Conservation (phyloP, 1,140 invertebrate species). For the Heliothis virescens region DNA sequence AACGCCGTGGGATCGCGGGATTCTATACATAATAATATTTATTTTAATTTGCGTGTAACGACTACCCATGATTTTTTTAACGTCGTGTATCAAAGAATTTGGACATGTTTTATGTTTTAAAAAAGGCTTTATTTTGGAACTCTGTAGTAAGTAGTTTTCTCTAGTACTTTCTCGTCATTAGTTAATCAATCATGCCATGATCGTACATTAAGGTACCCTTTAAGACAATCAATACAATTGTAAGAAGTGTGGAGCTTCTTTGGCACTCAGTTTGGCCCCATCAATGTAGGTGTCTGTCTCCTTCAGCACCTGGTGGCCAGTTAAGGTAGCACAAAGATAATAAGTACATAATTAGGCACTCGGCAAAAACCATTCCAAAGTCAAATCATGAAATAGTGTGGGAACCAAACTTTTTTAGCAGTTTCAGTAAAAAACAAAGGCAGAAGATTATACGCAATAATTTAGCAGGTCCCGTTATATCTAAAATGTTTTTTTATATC, state of each 20-base stretch:
- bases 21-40: slow-evolving; percentile 51
- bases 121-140: neutral
- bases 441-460: slow-evolving; percentile 73
- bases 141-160: no score
- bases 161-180: no score
- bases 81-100: neutral
- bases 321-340: slow-evolving; percentile 43
- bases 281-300: neutral
- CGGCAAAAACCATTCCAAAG: slow-evolving; percentile 32
- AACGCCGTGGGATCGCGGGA: slow-evolving; percentile 59
- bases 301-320: slow-evolving; percentile 4
- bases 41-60: slow-evolving; percentile 46
- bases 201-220: no score
- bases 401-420: slow-evolving; percentile 62
- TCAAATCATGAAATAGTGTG: slow-evolving; percentile 59
- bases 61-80: slow-evolving; percentile 2
- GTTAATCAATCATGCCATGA: no score
- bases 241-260: no score
- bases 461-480: slow-evolving; percentile 72
- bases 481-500: slow-evolving; percentile 63
- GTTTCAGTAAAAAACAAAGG: slow-evolving; percentile 57
- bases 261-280: no score
- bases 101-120: no score
- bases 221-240: no score
- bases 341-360: slow-evolving; percentile 40